Percentiles rank a stretch among this genome's conserved stretches.
Evolutionary conservation across 2,113 vertebrate genomes (phyloP).

Genomic region (Chloebia gouldiae): DNA sequence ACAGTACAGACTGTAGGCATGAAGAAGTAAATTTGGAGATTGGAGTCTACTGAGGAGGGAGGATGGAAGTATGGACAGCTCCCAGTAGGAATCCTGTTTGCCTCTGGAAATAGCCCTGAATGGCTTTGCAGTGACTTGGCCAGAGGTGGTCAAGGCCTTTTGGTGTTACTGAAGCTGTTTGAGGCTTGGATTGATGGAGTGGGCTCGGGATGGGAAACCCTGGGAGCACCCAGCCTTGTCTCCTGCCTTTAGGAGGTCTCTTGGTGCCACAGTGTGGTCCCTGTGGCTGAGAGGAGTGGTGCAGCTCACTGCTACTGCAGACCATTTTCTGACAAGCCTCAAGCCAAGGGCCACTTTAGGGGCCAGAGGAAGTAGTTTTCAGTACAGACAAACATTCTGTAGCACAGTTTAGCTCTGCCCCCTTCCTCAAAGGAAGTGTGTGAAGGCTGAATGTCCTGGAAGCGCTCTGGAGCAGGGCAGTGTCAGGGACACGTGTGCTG

Average conservation of each 20-base stretch:
- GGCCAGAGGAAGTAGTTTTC: neutral
- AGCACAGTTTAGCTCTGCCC: neutral
- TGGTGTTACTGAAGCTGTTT: neutral
- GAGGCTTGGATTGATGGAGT: neutral
- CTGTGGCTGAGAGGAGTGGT: neutral
- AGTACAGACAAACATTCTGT: neutral
- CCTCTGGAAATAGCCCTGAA: neutral
- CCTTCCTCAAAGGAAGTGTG: neutral
- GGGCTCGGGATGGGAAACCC: neutral
- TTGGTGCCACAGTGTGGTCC: neutral
- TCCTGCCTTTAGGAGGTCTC: neutral
- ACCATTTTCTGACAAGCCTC: neutral
- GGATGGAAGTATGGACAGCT: neutral
- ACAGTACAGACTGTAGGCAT: neutral
- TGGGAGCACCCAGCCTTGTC: neutral
- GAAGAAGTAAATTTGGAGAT: neutral
- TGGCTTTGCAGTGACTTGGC: neutral
- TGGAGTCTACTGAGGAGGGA: neutral
- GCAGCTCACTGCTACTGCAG: neutral
- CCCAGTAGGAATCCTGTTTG: neutral
- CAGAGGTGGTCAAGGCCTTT: neutral
- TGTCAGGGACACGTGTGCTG: fast-evolving
- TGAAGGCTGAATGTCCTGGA: neutral
- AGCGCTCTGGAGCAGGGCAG: neutral
- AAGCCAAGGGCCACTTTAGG: neutral